Base-by-base conservation (phyloP, 2,797 vertebrate species). In the Acestrorhynchus altus region DNA sequence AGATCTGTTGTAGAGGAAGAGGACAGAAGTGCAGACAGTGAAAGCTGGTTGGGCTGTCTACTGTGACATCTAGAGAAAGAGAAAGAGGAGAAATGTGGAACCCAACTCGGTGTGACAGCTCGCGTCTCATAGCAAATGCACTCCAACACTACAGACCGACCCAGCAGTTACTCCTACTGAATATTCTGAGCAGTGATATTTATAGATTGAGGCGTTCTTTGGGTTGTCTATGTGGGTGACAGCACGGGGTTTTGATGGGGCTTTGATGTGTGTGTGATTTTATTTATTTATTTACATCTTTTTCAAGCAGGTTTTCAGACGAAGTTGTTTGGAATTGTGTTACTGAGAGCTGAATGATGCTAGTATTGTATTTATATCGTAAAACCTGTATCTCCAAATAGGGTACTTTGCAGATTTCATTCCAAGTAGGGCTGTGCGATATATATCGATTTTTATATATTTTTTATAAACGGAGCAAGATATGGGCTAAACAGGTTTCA, bases 71-170 rank as follows among this genome's bases (percentile, higher is more conserved):
- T 47, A 46, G 9, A 63, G 39, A 28, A 64, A 78, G 56, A 31
- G 66, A 26, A 69, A n/a, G 66, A 52, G 61, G 18, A 74, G 60
- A 72, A 44, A 22, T 46, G 15, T 42, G 40, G 31, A 66, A 35
- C 57, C 77, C 63, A 61, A 83, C 26, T 76, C 56, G 54, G 60
- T 8, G 7, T 70, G 70, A 78, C 71, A 80, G 78, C 63, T 81
- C 44, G 13, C 28, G 40, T 78, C 66, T 74, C 54, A 73, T 69
- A 70, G 49, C 20, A 28, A 42, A 78, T 35, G 28, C 72, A 39
- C 39, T 73, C 60, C 66, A 79, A 60, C 68, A 67, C 61, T 69
- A 31, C 69, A 72, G 65, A 46, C 61, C 24, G 75, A 78, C 42
- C 46, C 35, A 56, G 15, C 42, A 76, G 64, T 57, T 69, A 67